Evolutionary conservation across 2,888 invertebrate genomes (phyloP).

Genomic region (Odontomyia ornata): DNA sequence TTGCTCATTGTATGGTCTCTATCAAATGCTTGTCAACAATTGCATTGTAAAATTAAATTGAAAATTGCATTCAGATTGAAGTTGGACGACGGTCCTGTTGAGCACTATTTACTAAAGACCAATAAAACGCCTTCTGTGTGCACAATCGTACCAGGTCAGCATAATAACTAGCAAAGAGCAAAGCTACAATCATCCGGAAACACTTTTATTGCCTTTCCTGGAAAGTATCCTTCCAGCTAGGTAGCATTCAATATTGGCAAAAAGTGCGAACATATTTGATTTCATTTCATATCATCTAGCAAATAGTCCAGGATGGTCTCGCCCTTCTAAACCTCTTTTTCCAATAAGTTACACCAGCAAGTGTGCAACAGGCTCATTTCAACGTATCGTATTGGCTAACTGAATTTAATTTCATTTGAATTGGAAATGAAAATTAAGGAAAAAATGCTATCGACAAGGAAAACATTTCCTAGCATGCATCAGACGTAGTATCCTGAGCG

Average conservation of each 20-base stretch:
- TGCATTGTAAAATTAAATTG: background rate
- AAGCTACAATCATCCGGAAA: background rate
- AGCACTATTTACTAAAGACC: background rate
- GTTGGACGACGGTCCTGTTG: background rate
- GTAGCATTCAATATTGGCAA: background rate
- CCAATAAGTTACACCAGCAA: background rate
- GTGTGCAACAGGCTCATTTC: constrained; percentile 1
- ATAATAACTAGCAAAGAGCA: background rate
- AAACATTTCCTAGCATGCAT: background rate
- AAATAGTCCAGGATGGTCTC: background rate
- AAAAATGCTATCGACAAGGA: background rate
- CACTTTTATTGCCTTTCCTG: background rate
- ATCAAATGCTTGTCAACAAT: background rate
- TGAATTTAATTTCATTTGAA: background rate
- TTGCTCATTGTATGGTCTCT: no score
- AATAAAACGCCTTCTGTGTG: background rate
- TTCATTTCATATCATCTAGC: background rate
- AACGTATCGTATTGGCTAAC: background rate
- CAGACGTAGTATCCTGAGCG: background rate
- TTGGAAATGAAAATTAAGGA: background rate
- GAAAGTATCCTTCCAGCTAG: background rate
- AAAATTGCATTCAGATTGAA: background rate
- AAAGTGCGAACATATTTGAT: background rate
- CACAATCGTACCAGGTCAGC: background rate
- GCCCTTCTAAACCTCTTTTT: no score